phyloP scores from a whole-genome alignment of 2,797 vertebrate species.

The Sebastes hubbsi region DNA sequence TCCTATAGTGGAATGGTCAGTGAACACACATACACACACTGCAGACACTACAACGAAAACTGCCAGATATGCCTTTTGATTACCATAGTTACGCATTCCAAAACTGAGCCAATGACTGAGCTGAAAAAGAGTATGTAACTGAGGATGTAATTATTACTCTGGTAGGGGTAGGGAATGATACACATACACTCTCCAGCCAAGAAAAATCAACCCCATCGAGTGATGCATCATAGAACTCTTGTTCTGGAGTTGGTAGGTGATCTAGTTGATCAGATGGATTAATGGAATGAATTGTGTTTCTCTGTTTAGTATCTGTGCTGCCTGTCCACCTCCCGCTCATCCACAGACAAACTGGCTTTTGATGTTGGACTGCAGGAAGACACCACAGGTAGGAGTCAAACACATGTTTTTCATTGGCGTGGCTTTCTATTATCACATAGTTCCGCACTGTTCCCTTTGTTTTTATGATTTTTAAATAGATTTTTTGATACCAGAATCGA shows the following conservation, averaged over 20 bases:
- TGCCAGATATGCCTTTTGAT: conserved; percentile 96
- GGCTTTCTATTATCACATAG: neutral
- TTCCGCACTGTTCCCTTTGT: neutral
- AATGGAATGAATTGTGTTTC: neutral
- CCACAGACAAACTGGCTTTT: conserved; percentile 96
- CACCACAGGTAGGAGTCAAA: conserved; percentile 85
- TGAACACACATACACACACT: neutral
- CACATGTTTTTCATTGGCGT: neutral
- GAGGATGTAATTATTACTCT: neutral
- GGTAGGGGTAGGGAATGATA: neutral
- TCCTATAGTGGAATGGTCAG: conserved; percentile 96
- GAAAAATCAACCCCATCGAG: neutral
- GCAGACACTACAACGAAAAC: conserved; percentile 78
- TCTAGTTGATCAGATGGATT: neutral
- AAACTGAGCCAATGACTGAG: conserved; percentile 43
- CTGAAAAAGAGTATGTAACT: neutral
- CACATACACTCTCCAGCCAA: neutral
- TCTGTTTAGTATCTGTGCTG: conserved; percentile 91
- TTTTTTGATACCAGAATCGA: no score
- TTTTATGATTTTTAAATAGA: no score
- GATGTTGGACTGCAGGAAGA: conserved; percentile 95
- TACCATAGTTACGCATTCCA: conserved; percentile 89
- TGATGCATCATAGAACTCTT: neutral
- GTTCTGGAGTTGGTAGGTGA: neutral
- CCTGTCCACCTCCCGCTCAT: conserved; percentile 93